phyloP scores from a whole-genome alignment of 30 jellyfish, hydroid and myxozoan species.

The Pseudorhiza aurosa region DNA sequence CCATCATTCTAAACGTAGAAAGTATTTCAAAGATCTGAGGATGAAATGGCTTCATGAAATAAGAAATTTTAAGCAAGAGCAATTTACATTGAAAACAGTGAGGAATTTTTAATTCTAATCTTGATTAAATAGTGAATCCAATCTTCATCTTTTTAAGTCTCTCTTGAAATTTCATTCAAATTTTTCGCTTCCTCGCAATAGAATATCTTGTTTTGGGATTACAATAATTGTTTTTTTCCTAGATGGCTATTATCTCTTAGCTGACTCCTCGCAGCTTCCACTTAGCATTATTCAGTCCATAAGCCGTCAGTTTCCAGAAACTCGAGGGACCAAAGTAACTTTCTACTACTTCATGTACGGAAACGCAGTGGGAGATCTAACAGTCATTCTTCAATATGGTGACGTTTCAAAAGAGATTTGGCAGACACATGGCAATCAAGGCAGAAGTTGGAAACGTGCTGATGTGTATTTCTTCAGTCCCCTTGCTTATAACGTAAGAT shows the following conservation, averaged over 20 bases:
- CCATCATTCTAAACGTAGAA: too few species aligned
- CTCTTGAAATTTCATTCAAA: too few species aligned
- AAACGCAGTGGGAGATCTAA: neutral
- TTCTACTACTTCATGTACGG: slow-evolving; percentile 23
- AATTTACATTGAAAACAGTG: too few species aligned
- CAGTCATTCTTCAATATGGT: slow-evolving; percentile 1
- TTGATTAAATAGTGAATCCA: too few species aligned
- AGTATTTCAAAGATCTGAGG: too few species aligned
- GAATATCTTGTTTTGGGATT: neutral
- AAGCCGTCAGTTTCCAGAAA: slow-evolving; percentile 28
- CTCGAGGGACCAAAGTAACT: slow-evolving; percentile 21
- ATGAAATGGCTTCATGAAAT: too few species aligned
- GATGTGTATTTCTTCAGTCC: slow-evolving; percentile 2
- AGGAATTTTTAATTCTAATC: too few species aligned
- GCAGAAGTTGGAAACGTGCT: slow-evolving; percentile 19
- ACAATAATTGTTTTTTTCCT: neutral
- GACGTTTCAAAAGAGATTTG: slow-evolving; percentile 2
- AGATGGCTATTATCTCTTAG: slow-evolving; percentile 11
- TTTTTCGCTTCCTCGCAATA: too few species aligned
- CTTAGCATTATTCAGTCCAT: neutral
- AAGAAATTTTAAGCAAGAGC: too few species aligned
- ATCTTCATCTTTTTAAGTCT: too few species aligned
- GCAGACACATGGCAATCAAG: neutral
- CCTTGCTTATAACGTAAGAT: neutral
- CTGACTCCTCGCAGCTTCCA: neutral